phyloP scores from a whole-genome alignment of 2,113 vertebrate genomes.

The Lagopus muta region DNA sequence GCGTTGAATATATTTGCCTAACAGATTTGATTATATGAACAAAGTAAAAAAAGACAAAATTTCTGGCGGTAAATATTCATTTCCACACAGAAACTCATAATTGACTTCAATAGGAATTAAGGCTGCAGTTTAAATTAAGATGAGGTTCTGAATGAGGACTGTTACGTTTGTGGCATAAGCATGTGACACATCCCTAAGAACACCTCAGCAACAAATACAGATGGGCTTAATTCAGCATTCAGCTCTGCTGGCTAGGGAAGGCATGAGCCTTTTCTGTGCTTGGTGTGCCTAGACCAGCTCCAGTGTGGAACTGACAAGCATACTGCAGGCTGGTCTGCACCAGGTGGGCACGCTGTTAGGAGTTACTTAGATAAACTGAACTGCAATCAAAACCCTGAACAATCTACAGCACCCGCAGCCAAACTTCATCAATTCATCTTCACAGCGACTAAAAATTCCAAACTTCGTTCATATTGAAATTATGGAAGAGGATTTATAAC shows the following conservation, averaged over 20 bases:
- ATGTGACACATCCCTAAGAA: not conserved
- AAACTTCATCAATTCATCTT: not conserved
- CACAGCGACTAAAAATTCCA: not conserved
- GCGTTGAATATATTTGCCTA: not conserved
- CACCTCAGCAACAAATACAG: not conserved
- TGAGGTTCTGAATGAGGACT: not conserved
- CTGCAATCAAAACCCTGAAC: not conserved
- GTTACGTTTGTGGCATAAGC: not conserved
- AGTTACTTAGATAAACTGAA: not conserved
- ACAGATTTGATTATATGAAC: not conserved
- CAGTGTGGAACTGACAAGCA: not conserved
- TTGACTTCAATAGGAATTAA: not conserved
- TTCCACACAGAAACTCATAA: not conserved
- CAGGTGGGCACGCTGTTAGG: rapidly evolving
- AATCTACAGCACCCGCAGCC: not conserved
- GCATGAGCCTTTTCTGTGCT: not conserved
- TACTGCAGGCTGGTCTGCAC: not conserved
- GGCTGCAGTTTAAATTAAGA: not conserved
- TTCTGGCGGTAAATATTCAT: not conserved
- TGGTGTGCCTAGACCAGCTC: rapidly evolving
- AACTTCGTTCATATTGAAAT: not conserved
- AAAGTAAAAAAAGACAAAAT: not conserved
- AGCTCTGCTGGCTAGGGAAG: not conserved
- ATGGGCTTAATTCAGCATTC: not conserved
- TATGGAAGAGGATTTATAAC: not conserved